These are phyloP conservation scores for Perca fluviatilis DNA, from an alignment of 2,113 vertebrate genomes.

Conservation along the genomic window DNA sequence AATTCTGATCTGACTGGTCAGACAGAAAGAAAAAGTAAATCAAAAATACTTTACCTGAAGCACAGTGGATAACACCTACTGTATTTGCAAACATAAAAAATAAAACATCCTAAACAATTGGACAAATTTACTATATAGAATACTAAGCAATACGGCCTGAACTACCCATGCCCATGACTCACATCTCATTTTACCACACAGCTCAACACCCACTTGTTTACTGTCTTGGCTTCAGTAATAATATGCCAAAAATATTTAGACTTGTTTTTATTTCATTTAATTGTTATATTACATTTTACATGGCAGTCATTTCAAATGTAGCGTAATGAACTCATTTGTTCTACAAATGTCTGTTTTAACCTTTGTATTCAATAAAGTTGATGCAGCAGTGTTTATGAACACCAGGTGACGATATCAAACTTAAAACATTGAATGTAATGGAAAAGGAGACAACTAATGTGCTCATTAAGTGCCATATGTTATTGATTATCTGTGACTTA, in stretches of 20 bases:
- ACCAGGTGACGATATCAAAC: no score
- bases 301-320: no score
- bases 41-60: not conserved
- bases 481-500: no score
- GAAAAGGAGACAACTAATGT: no score
- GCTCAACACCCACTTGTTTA: constrained; percentile 28
- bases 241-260: not conserved
- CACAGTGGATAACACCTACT: not conserved
- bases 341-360: no score
- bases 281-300: no score
- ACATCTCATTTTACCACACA: constrained; percentile 14
- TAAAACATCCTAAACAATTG: not conserved
- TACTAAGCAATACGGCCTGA: not conserved
- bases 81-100: not conserved
- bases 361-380: no score
- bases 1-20: not conserved
- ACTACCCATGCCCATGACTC: constrained; percentile 30
- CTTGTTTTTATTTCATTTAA: no score
- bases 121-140: not conserved
- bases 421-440: no score
- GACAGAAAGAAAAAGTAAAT: not conserved
- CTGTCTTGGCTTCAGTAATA: constrained; percentile 17
- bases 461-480: no score
- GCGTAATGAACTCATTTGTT: no score
- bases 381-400: no score